phyloP scores from a whole-genome alignment of 2,888 invertebrate species.

The Apomyelois bistriatella region DNA sequence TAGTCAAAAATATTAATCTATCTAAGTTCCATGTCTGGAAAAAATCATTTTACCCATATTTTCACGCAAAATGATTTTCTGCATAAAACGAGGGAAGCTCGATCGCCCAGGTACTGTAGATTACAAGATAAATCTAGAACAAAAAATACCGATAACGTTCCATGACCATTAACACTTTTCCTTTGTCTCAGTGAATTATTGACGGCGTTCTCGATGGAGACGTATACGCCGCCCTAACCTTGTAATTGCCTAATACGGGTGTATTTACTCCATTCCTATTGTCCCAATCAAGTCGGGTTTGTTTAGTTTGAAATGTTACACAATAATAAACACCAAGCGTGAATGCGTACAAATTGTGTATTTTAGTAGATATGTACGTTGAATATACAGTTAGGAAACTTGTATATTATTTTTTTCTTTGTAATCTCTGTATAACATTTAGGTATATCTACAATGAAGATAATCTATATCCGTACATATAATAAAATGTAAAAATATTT shows the following conservation, averaged over 20 bases:
- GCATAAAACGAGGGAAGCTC: too few relatives aligned
- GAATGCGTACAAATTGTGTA: not conserved
- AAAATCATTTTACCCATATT: too few relatives aligned
- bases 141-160: not conserved
- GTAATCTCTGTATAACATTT: too few relatives aligned
- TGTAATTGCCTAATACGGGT: conserved; percentile 37
- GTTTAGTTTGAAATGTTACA: not conserved
- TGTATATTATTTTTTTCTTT: too few relatives aligned
- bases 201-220: conserved; percentile 25
- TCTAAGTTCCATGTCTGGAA: too few relatives aligned
- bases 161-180: conserved; percentile 12
- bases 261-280: conserved; percentile 35
- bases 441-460: too few relatives aligned
- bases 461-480: too few relatives aligned
- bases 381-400: too few relatives aligned
- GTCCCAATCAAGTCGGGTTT: conserved; percentile 28
- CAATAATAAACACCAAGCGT: not conserved
- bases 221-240: conserved; percentile 29
- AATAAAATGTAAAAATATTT: too few relatives aligned
- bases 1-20: too few relatives aligned
- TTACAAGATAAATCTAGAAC: not conserved
- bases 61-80: too few relatives aligned
- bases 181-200: conserved; percentile 23
- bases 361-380: not conserved
- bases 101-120: too few relatives aligned